Conservation (phyloP, 2,888 invertebrate species). For the Hemaris fuciformis region DNA sequence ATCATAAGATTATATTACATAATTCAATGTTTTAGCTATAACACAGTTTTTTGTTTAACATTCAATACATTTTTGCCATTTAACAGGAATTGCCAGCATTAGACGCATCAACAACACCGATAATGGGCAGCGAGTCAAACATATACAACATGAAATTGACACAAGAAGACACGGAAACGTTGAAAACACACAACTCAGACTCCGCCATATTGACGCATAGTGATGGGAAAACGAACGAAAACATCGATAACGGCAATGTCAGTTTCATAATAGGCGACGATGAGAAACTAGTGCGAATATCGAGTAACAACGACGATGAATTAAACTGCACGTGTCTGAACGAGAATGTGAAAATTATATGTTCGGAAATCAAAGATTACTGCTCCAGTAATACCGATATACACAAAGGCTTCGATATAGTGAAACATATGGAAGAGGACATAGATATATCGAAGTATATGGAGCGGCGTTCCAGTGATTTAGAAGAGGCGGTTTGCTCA, state of each 20-base stretch:
- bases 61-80: conserved; percentile 12
- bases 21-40: background rate
- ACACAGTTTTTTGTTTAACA: no score
- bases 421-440: conserved; percentile 38
- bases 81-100: conserved; percentile 60
- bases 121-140: conserved; percentile 77
- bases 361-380: conserved; percentile 62
- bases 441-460: conserved; percentile 33
- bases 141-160: conserved; percentile 66
- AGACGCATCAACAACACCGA: conserved; percentile 67
- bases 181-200: conserved; percentile 64
- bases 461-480: conserved; percentile 34
- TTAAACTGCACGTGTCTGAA: conserved; percentile 40
- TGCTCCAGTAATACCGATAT: conserved; percentile 37
- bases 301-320: conserved; percentile 66
- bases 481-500: conserved; percentile 36
- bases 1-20: no score
- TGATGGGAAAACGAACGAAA: conserved; percentile 21
- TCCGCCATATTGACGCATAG: conserved; percentile 59
- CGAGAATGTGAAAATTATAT: conserved; percentile 62
- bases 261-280: conserved; percentile 67
- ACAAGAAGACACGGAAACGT: conserved; percentile 35
- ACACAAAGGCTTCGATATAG: conserved; percentile 50
- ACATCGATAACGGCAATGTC: conserved; percentile 32
- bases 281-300: conserved; percentile 57